Evolutionary conservation across 2,888 invertebrate genomes (phyloP), one percentile per base, ranked within the genome.

Genomic region (Caenorhabditis sp.): DNA sequence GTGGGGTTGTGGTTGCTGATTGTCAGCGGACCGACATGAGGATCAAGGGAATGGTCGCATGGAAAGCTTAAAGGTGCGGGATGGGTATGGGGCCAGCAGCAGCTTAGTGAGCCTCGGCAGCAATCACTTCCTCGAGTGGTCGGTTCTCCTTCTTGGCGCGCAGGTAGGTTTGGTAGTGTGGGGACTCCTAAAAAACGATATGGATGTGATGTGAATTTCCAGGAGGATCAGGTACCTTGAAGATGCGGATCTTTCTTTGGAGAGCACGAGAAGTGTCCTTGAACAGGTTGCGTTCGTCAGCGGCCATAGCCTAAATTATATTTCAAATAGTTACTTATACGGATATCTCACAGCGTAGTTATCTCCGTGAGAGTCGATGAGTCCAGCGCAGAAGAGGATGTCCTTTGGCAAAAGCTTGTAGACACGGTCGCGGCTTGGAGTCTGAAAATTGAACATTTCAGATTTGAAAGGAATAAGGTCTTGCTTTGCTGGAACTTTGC

Each of bases 161-260:
- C 51, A 83, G 60, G 81, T 88, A 88, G 13, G 82, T 79, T 51
- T 85, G 83, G 82, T 82, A 88, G 83, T 88, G 88, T 40, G 85
- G 88, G 15, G 88, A 88, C 53, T 88, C 88, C 86, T 86, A 74
- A 24, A 85, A 85, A 11, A 24, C 2, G 40, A 24, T 1, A 44
- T 40, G 2, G 5, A 47, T n/a, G n/a, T 1, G 18, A n/a, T 18
- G 6, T 40, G 20, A 3, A 32, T 53, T 40, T 13, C 32, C 22
- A 3, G 24, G n/a, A 53, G 3, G 26, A 24, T 58, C 20, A 26
- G 44, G 1, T 72, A 85, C 87, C 86, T 87, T 88, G 88, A 90
- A 90, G 70, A 90, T 86, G 51, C 90, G 87, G 44, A 90, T 88
- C 80, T 90, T 90, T 76, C 90, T 85, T 72, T 87, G 85, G 22